Evolutionary conservation across 2,888 invertebrate species (phyloP), one percentile per base, ranked within the genome.

Genomic region (Drosophila hamatofila): DNA sequence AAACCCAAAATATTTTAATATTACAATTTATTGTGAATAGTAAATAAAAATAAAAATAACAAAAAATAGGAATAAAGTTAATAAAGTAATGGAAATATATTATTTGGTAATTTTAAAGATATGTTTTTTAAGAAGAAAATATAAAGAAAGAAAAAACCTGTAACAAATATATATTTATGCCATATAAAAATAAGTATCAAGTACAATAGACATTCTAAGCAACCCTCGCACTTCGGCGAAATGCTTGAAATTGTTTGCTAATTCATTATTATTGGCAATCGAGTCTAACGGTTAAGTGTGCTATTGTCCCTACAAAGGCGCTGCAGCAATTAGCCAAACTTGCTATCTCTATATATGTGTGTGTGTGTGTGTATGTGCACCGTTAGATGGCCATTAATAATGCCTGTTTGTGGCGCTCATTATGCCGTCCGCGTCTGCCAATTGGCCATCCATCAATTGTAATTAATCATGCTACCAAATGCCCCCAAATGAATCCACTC

Each of bases 381-480:
- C 65, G 59, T 69, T 74, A 63, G 51, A 62, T 74, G 78, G 62
- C 79, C 82, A 86, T 90, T 79, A 90, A 84, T 90, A 89, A 83
- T 73, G 69, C 58, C 57, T 72, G 72, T 72, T 68, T 72, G 72
- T 54, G 72, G 70, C 56, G 66, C 68, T 82, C 72, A 71, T 85
- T 82, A 82, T 77, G 88, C 78, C 42, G 51, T 46, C 44, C 74
- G 65, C 75, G 77, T 77, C 67, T 75, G 75, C 83, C 82, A 87
- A 88, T 89, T 86, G 89, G 80, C 86, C 77, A 80, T 88, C 89
- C 81, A 88, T 88, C 90, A 87, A 75, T 86, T 78, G 89, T 90
- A 90, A 88, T 88, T 88, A 91, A 88, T 88, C 89, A 90, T 87
- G 81, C 74, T 83, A 70, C 70, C 72, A 63, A 30, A 12, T 12